phyloP scores from a whole-genome alignment of 2,797 vertebrate genomes.

The Dipus sagitta region DNA sequence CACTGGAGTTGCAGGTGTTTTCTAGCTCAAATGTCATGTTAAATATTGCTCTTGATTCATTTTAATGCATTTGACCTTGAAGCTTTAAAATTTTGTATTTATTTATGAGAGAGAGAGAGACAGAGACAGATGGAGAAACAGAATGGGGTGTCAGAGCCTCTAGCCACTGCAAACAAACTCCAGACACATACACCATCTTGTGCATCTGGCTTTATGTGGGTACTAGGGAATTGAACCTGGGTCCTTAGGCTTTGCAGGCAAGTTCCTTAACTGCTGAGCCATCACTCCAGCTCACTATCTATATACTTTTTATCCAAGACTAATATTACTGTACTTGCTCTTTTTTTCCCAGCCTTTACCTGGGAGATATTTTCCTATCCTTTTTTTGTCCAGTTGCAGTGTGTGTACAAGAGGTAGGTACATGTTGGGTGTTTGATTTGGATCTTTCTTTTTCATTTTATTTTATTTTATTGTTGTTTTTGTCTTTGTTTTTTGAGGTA shows the following conservation, averaged over 20 bases:
- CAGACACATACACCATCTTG: too few species aligned
- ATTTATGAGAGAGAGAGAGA: too few species aligned
- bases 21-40: not conserved
- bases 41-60: slow-evolving; percentile 1
- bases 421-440: not conserved
- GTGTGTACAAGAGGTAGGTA: not conserved
- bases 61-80: slow-evolving; percentile 16
- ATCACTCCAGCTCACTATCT: too few species aligned
- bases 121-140: too few species aligned
- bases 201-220: too few species aligned
- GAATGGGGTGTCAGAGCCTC: too few species aligned
- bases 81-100: not conserved
- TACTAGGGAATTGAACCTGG: too few species aligned
- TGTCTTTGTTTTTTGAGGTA: too few species aligned
- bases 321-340: not conserved
- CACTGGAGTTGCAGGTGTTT: not conserved
- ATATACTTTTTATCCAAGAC: not conserved
- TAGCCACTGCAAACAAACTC: too few species aligned
- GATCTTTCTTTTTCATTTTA: not conserved
- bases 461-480: too few species aligned
- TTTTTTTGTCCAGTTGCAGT: slow-evolving; percentile 27
- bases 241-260: too few species aligned
- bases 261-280: too few species aligned
- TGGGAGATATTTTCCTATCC: not conserved
- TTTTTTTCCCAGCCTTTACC: not conserved